Percentiles rank a stretch among this genome's conserved stretches.
Evolutionary conservation across 1,140 invertebrate species (phyloP).

Genomic region (Anastatus disparis): DNA sequence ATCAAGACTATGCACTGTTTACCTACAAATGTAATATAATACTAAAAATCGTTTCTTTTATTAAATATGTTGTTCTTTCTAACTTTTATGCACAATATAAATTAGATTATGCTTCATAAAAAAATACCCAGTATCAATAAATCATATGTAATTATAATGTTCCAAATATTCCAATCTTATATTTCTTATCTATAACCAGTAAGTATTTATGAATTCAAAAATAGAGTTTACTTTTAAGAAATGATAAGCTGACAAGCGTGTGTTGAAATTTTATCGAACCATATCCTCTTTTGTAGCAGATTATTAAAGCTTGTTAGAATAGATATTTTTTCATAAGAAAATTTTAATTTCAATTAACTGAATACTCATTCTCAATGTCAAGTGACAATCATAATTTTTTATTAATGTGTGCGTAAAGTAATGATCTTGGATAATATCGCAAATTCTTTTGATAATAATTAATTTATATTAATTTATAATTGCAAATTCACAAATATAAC

Average conservation of each 20-base stretch:
- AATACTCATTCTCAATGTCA: no score
- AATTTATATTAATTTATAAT: no score
- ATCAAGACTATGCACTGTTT: constrained; percentile 6
- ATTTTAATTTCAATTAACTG: no score
- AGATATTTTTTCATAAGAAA: no score
- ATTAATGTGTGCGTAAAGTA: neutral
- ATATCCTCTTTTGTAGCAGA: no score
- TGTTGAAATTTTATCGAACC: no score
- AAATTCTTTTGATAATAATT: neutral
- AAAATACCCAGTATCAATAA: neutral
- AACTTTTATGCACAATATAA: no score
- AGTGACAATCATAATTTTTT: no score
- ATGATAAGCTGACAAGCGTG: no score
- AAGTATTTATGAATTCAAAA: neutral
- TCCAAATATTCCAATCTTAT: constrained; percentile 18
- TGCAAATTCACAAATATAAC: constrained; percentile 7
- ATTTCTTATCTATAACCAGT: neutral
- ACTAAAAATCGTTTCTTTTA: constrained; percentile 5
- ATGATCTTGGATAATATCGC: neutral
- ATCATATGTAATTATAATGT: neutral
- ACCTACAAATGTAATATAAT: neutral
- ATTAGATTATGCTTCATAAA: neutral
- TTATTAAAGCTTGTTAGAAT: no score
- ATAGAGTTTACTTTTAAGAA: neutral
- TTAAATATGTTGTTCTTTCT: no score